phyloP scores from a whole-genome alignment of 2,888 invertebrate species.

The Tupiocoris notatus region DNA sequence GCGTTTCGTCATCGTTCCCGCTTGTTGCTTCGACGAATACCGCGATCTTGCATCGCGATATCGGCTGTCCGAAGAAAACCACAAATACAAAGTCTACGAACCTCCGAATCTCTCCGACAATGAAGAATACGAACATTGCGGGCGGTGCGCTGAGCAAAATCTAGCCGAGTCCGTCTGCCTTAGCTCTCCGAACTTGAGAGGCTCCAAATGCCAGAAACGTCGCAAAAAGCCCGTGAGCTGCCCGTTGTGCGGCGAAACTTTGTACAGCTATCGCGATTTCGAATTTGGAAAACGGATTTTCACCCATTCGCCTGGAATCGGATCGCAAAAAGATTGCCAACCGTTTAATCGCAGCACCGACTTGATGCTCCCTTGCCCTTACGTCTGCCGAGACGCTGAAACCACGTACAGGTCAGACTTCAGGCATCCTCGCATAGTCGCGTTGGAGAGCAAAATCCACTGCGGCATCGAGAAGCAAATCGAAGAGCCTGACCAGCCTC shows the following conservation, averaged over 20 bases:
- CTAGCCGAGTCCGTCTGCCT: background rate
- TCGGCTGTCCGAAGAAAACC: too few relatives aligned
- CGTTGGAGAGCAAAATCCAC: background rate
- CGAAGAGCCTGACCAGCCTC: background rate
- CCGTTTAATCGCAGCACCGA: background rate
- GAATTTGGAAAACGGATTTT: background rate
- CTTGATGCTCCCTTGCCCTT: conserved; percentile 12
- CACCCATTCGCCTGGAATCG: background rate
- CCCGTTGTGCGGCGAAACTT: background rate
- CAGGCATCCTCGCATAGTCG: conserved; percentile 3
- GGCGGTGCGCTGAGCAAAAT: background rate
- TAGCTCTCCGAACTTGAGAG: background rate
- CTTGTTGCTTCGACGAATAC: background rate
- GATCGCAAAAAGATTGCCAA: background rate
- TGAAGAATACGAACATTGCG: background rate
- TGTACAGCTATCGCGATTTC: conserved; percentile 6
- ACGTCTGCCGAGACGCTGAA: background rate
- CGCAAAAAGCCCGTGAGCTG: too few relatives aligned
- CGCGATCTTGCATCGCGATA: background rate
- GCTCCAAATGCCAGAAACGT: background rate
- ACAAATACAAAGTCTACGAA: background rate
- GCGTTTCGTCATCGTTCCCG: background rate
- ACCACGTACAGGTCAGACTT: conserved; percentile 8
- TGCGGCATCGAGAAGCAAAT: background rate
- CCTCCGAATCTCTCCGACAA: background rate